Percentiles rank a stretch among this genome's conserved stretches.
These are phyloP conservation scores for Melozone crissalis DNA, from an alignment of 2,113 vertebrate genomes.

Conservation along the genomic window DNA sequence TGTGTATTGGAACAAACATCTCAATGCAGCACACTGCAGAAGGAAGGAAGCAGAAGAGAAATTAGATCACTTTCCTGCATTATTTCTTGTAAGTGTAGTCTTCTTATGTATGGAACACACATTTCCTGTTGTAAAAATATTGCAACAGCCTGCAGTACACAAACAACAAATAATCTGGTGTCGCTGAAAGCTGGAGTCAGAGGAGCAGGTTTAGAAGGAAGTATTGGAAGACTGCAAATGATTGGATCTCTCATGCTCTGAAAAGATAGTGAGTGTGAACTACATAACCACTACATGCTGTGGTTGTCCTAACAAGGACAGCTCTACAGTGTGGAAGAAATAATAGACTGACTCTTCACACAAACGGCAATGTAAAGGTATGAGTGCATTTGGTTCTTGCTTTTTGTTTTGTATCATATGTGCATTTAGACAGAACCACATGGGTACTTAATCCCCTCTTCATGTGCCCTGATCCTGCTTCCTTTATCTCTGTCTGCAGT, in stretches of 20 bases:
- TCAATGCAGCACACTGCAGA: constrained; percentile 4
- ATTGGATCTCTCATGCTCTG: neutral
- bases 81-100: constrained; percentile 38
- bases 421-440: neutral
- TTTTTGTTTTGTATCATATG: neutral
- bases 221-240: neutral
- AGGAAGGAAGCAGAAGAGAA: constrained; percentile 59
- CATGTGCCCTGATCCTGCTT: neutral
- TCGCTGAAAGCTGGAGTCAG: neutral
- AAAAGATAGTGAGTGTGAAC: accelerated
- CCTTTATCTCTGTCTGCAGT: neutral
- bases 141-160: neutral
- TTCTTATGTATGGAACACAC: constrained; percentile 39
- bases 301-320: neutral
- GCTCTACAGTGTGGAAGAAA: neutral
- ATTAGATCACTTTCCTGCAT: constrained; percentile 53
- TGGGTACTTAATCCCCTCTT: neutral
- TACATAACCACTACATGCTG: neutral
- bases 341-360: neutral
- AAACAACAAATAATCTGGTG: constrained; percentile 1
- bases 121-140: constrained; percentile 51
- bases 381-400: neutral
- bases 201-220: neutral
- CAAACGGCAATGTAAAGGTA: neutral
- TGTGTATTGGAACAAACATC: constrained; percentile 46